Conservation (phyloP, 2,113 vertebrate genomes). For the Andinoacara biseriatus region DNA sequence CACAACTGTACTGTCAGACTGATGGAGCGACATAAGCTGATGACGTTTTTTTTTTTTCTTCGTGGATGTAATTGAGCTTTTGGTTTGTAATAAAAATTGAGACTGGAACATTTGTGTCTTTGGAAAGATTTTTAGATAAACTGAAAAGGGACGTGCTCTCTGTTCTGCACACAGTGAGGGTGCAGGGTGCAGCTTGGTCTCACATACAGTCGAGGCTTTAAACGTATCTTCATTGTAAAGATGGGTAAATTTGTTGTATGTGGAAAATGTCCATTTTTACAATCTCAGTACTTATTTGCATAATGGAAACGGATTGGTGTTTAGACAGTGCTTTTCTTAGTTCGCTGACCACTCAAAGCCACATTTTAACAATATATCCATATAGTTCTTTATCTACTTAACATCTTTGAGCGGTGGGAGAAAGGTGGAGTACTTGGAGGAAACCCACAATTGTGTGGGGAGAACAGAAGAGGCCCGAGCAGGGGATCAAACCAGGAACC, state of each 20-base stretch:
- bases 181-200: not conserved
- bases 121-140: too few species aligned
- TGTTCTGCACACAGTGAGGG: not conserved
- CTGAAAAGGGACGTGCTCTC: not conserved
- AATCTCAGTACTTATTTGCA: not conserved
- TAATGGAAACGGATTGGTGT: too few species aligned
- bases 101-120: not conserved
- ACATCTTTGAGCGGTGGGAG: not conserved
- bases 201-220: not conserved
- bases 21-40: not conserved
- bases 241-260: not conserved
- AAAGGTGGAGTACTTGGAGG: not conserved
- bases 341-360: not conserved
- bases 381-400: not conserved
- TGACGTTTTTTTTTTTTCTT: not conserved
- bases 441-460: not conserved
- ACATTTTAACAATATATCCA: not conserved
- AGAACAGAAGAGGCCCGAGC: not conserved
- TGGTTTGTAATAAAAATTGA: conserved; percentile 60
- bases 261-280: not conserved
- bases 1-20: not conserved
- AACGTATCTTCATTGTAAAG: not conserved
- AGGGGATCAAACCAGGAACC: not conserved
- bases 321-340: not conserved
- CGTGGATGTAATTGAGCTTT: conserved; percentile 11